Percentiles rank a stretch among this genome's conserved stretches.
Evolutionary conservation across 2,113 vertebrate species (phyloP).

Genomic region (Ptilorrhoa leucosticta): DNA sequence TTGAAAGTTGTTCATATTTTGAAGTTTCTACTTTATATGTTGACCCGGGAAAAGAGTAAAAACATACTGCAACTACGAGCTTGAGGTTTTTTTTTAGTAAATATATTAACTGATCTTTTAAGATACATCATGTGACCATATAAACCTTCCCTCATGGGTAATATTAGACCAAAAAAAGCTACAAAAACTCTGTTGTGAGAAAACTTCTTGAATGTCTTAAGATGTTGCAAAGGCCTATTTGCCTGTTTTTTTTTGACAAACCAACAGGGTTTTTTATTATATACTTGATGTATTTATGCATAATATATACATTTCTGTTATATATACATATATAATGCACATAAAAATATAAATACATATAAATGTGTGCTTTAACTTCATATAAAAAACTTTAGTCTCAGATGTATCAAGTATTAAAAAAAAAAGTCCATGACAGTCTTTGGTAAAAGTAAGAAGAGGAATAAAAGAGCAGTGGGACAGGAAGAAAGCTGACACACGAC

Average conservation of each 20-base stretch:
- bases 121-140: background rate
- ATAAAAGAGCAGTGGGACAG: fast-evolving
- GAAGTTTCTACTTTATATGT: background rate
- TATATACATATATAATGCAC: background rate
- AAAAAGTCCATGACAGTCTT: background rate
- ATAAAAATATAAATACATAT: background rate
- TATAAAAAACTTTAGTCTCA: background rate
- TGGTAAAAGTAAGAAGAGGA: background rate
- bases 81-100: background rate
- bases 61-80: background rate
- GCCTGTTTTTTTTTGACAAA: background rate
- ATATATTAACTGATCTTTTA: background rate
- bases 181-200: background rate
- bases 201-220: background rate
- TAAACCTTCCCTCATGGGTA: background rate
- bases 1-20: background rate
- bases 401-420: background rate
- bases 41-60: background rate
- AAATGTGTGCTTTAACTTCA: background rate
- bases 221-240: background rate
- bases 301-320: background rate
- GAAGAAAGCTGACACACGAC: background rate
- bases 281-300: background rate
- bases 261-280: background rate
- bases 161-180: background rate